These are phyloP conservation scores for Epirrhoe tristata DNA, from an alignment of 2,888 invertebrate species.

Conservation along the genomic window DNA sequence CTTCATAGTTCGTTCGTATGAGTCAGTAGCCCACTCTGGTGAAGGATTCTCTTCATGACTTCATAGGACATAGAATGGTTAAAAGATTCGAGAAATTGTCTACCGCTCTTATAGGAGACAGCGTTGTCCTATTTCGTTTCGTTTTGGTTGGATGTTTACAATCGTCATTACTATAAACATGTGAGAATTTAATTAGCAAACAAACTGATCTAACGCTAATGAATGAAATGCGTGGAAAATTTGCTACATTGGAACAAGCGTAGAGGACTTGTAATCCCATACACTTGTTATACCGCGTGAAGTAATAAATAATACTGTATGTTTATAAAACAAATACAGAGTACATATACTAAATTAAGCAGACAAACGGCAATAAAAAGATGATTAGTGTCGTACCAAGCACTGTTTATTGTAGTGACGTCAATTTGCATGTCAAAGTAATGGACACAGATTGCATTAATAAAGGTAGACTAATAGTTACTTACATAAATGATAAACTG, in stretches of 20 bases:
- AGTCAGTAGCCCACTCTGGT: too few relatives aligned
- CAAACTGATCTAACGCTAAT: background rate
- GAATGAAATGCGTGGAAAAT: background rate
- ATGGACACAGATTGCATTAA: constrained; percentile 43
- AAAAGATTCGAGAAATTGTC: too few relatives aligned
- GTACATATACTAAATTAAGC: constrained; percentile 25
- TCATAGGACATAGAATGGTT: too few relatives aligned
- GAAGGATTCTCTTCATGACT: too few relatives aligned
- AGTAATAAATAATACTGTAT: constrained; percentile 8
- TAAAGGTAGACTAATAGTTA: constrained; percentile 39
- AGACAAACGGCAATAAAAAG: constrained; percentile 26
- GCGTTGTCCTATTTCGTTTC: too few relatives aligned
- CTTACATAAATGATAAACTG: constrained; percentile 29
- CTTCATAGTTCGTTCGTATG: too few relatives aligned
- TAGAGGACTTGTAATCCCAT: background rate
- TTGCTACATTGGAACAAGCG: background rate
- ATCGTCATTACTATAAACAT: background rate
- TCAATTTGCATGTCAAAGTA: constrained; percentile 40
- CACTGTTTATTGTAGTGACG: constrained; percentile 40
- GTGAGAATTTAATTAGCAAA: background rate
- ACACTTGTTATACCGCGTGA: background rate
- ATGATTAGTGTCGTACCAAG: constrained; percentile 33
- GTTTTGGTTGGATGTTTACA: background rate
- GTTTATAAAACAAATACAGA: constrained; percentile 17
- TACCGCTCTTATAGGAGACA: too few relatives aligned